Base-by-base conservation (phyloP, 2,888 invertebrate species). In the Drosophila kambysellisi region DNA sequence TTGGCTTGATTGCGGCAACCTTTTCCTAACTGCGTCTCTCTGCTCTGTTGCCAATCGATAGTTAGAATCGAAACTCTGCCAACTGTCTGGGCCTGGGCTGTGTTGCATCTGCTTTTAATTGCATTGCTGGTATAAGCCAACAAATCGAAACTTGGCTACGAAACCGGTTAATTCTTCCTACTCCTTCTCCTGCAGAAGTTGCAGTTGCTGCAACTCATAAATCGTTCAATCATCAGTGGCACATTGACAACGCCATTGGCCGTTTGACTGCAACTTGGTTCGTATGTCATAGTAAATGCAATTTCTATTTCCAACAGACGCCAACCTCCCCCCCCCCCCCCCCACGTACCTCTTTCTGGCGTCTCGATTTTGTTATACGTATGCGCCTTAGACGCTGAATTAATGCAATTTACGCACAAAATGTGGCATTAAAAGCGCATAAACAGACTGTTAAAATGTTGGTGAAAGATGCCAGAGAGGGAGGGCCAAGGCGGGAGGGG, bases 201-300 rank as follows among this genome's bases (percentile, higher is more conserved):
- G 51, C 75, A 50, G 30, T 59, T 50, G 64, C 70, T 43, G 53
- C 52, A 48, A 65, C 76, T 81, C 90, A 85, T 87, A 87, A 87
- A 87, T 87, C 90, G 90, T 89, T 87, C 86, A 74, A 85, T 85
- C 88, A 87, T 74, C 84, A 56, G 70, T 89, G 88, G 81, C 86
- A 88, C 86, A 78, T 88, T 88, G 84, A 86, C 88, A 84, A 83
- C 81, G 68, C 68, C 76, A 70, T 59, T 62, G 73, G 74, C 76
- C 64, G 52, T 63, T 63, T 74, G 74, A 58, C 71, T 74, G 71
- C 72, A 75, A 70, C 60, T 70, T 74, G 74, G 57, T 8, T 51
- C 67, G 74, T 61, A 35, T 75, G 81, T 78, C 83, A 82, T 70
- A 53, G 48, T 48, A 63, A 51, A 41, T 63, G 66, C 63, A 66